A percentile compares a stretch with the other conserved stretches of the same genome.
These are phyloP conservation scores for Catocala sponsa DNA, from an alignment of 2,888 invertebrate genomes.

Conservation along the genomic window DNA sequence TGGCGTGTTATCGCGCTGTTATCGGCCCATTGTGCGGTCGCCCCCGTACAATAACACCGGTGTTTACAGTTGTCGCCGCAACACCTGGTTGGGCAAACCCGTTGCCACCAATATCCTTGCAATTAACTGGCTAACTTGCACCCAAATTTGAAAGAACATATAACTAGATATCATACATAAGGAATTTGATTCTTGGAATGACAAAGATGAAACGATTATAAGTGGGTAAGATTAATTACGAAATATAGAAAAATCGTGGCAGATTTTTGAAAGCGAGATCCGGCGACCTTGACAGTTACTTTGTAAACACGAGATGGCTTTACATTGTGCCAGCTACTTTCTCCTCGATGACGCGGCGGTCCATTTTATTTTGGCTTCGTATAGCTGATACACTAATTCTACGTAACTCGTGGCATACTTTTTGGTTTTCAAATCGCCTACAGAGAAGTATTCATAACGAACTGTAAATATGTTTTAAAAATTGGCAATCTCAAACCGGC, in stretches of 20 bases:
- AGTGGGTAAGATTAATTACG: conserved; percentile 10
- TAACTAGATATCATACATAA: background rate
- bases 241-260: conserved; percentile 26
- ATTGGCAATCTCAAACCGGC: no score
- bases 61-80: conserved; percentile 43
- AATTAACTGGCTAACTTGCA: no score
- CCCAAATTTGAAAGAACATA: no score
- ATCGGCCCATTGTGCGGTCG: conserved; percentile 54
- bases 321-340: conserved; percentile 39
- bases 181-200: background rate
- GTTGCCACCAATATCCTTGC: background rate
- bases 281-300: conserved; percentile 50
- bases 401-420: conserved; percentile 14
- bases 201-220: background rate
- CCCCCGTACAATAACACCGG: conserved; percentile 47
- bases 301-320: conserved; percentile 42
- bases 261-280: conserved; percentile 52
- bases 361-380: conserved; percentile 34
- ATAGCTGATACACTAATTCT: conserved; percentile 16
- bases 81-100: conserved; percentile 36
- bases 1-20: conserved; percentile 50
- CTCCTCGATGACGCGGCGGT: conserved; percentile 32
- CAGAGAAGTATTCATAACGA: background rate
- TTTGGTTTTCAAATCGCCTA: conserved; percentile 2
- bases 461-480: no score